Evolutionary conservation across 2,797 vertebrate species (phyloP), one percentile per base, ranked within the genome.

Genomic region (Ctenosaura bakeri): DNA sequence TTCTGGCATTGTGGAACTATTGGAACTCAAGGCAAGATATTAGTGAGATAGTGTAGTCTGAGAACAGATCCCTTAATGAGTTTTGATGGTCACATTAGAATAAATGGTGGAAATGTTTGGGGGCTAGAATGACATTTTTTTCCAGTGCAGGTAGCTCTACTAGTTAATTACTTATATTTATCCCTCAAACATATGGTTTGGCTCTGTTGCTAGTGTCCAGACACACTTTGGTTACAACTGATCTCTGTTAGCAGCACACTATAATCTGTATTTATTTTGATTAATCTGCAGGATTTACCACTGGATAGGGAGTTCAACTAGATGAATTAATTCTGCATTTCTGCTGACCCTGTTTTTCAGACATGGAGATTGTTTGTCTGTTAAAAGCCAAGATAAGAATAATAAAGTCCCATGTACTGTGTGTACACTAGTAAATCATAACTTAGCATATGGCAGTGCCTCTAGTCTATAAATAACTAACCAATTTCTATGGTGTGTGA

Each of bases 271-370:
- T 83, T 83, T 66, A 83, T 64, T 83, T 83, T 66, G 22, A 66
- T 83, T 83, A 83, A 83, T 83, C 82, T 83, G 26, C 42, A 83
- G 81, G 54, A 42, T 90, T 73, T 64, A 83, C 56, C 64, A 4
- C 59, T 38, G 62, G 35, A 26, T 13, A 64, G 26, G 38, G 38
- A 66, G 38, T 83, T 83, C 35, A 42, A 32, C 6, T 50, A 50
- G 83, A 71, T 46, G 46, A 85, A 85, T 66, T 50, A 18, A 71
- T 50, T 71, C 16, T n/a, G 24, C 46, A 22, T 52, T 26, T 42
- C 46, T 71, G 14, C 38, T 14, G 46, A 69, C 62, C 38, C 26
- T 69, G 59, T 42, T 66, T 66, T 84, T 42, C 13, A 46, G 35
- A 29, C 38, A 59, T 38, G 24, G 22, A 3, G 1, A 42, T 50